A percentile compares a stretch with the other conserved stretches of the same genome.
phyloP scores from a whole-genome alignment of 2,888 invertebrate species.

The Bellardia bayeri region DNA sequence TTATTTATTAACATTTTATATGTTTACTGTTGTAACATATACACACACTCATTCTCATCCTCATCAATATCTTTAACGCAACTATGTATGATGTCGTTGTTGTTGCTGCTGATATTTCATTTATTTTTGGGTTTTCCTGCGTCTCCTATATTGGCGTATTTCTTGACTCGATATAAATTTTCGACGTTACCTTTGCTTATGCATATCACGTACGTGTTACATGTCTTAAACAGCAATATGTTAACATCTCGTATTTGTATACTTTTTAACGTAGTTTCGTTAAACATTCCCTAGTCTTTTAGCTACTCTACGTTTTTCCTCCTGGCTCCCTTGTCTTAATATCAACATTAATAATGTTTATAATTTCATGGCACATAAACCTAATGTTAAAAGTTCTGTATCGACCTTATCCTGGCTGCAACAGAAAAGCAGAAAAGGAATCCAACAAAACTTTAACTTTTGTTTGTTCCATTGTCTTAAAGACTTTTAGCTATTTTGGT shows the following conservation, averaged over 20 bases:
- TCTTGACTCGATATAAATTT: conserved; percentile 33
- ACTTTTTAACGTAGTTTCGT: conserved; percentile 3
- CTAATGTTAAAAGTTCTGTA: conserved; percentile 51
- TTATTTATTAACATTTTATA: conserved; percentile 66
- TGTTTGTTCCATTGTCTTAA: conserved; percentile 31
- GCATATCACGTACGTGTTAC: conserved; percentile 67
- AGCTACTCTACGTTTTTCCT: conserved; percentile 2
- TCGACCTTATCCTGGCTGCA: conserved; percentile 41
- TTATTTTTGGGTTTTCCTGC: conserved; percentile 50
- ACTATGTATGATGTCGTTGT: conserved; percentile 1
- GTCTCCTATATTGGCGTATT: conserved; percentile 15
- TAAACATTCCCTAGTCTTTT: conserved; percentile 32
- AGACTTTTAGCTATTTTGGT: conserved; percentile 7
- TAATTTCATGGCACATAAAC: conserved; percentile 73
- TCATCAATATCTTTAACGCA: conserved; percentile 12
- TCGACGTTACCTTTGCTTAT: conserved; percentile 41
- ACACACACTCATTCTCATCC: conserved; percentile 12
- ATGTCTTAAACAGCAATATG: conserved; percentile 64
- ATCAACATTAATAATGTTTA: conserved; percentile 67
- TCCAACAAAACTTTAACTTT: conserved; percentile 23
- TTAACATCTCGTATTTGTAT: conserved; percentile 36
- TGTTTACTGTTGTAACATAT: conserved; percentile 7
- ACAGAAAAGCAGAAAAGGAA: conserved; percentile 5
- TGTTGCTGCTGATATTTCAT: conserved; percentile 29
- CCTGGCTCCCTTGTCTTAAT: not conserved